Percentiles rank a stretch among this genome's conserved stretches.
Conservation (phyloP, 2,888 invertebrate species). For the Metacarcinus magister region DNA sequence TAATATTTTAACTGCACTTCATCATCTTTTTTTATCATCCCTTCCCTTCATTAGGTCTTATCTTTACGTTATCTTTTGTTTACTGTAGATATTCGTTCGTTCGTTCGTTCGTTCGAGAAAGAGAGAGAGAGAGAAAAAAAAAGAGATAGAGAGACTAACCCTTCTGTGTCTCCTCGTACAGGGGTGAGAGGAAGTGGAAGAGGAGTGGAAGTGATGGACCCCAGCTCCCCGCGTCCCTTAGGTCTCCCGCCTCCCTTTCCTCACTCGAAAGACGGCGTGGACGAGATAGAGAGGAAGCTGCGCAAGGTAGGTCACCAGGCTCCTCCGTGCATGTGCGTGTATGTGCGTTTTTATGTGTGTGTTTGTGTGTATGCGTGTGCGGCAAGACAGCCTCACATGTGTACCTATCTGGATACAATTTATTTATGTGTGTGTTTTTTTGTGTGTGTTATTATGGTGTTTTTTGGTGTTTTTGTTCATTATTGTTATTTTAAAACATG, state of each 20-base stretch:
- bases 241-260: conserved; percentile 73
- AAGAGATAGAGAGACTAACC: neutral
- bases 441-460: no score
- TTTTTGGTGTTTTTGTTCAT: no score
- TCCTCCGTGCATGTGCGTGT: neutral
- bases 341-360: neutral
- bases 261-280: conserved; percentile 70
- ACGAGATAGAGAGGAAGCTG: conserved; percentile 70
- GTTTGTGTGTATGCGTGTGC: neutral
- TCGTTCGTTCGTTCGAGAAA: no score
- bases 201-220: conserved; percentile 63
- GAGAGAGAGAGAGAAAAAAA: neutral
- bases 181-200: conserved; percentile 28
- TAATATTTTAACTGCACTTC: neutral
- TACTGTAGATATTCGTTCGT: no score
- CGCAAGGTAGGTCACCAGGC: conserved; percentile 66
- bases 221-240: conserved; percentile 50
- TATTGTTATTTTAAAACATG: no score
- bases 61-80: no score
- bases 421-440: no score
- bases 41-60: neutral
- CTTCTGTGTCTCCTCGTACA: neutral
- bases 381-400: neutral
- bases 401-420: neutral
- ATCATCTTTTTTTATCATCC: neutral